Conservation (phyloP, 2,888 invertebrate genomes). For the Molorchus minor region DNA sequence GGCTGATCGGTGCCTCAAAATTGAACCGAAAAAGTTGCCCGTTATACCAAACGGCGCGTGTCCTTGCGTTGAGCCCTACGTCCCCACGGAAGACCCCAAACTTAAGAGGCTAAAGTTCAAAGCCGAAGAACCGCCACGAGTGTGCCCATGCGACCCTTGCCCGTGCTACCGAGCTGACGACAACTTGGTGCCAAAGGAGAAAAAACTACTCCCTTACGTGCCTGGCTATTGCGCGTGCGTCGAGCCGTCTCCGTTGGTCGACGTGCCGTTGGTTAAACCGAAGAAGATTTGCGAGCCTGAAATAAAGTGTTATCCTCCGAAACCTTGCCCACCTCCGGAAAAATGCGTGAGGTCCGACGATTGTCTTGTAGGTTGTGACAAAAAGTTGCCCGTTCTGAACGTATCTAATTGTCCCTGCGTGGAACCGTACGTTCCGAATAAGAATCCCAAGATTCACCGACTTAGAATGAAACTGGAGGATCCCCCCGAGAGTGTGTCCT, state of each 20-base stretch:
- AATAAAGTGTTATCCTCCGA: constrained; percentile 20
- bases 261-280: constrained; percentile 33
- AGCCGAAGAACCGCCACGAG: constrained; percentile 41
- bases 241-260: constrained; percentile 32
- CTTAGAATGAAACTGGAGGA: too few relatives aligned
- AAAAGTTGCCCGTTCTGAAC: constrained; percentile 22
- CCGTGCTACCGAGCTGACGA: constrained; percentile 40
- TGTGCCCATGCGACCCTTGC: constrained; percentile 27
- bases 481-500: constrained; percentile 33
- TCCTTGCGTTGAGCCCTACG: constrained; percentile 38
- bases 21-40: constrained; percentile 39
- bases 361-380: constrained; percentile 8
- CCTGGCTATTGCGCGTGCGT: constrained; percentile 38
- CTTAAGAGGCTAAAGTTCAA: constrained; percentile 36
- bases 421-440: too few relatives aligned
- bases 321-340: constrained; percentile 17
- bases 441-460: too few relatives aligned
- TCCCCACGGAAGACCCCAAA: constrained; percentile 34
- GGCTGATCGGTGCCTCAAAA: constrained; percentile 37
- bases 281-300: constrained; percentile 28
- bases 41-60: constrained; percentile 29
- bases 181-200: neutral
- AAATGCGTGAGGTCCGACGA: constrained; percentile 34
- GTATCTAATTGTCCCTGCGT: constrained; percentile 16
- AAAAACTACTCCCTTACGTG: constrained; percentile 33